Base-by-base conservation (phyloP, 1,140 invertebrate species). In the Pseudomyrmex dendroicus region DNA sequence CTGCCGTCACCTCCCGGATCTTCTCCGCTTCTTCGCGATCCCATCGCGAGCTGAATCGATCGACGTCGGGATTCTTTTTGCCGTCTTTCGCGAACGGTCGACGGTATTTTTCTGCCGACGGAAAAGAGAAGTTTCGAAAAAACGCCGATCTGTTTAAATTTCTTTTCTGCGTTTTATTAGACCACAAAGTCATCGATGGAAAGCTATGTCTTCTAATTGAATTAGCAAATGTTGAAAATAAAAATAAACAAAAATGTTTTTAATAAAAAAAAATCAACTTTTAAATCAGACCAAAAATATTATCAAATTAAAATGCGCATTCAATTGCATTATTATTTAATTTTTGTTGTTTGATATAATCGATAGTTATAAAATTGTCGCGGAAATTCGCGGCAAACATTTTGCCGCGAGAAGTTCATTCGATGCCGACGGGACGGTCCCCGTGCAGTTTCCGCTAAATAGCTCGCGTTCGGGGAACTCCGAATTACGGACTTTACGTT, bases 401-500 rank as follows among this genome's bases (percentile, higher is more conserved):
- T 59, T 61, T 2, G 8, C 20, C 54, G 15, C 3, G 64, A 78
- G 44, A 25, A 57, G 20, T 70, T 70, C 10, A 17, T 80, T 59
- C 15, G 44, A 57, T 44, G 2, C 13, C 74, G 35, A 67, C 46
- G 74, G 52, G 64, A 80, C 66, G 54, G 35, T 35, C 44, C 59
- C 54, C 56, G 22, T 70, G 15, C 52, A 48, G n/a, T 72, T 70
- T 68, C 52, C 54, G 7, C n/a, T 80, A 80, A 80, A 80, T 80
- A 72, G 20, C 76, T 44, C 46, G 22, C 66, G 76, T 70, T n/a
- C 44, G 44, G 66, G 52, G 15, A 59, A 44, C 52, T 68, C 50
- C 44, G 63, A 72, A 80, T 80, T 80, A 68, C 66, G 56, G 66
- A 70, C 76, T 70, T 72, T 72, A 72, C 76, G 56, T 80, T 80